These are phyloP conservation scores for Burhinus oedicnemus DNA, from an alignment of 2,113 vertebrate species.

Conservation along the genomic window DNA sequence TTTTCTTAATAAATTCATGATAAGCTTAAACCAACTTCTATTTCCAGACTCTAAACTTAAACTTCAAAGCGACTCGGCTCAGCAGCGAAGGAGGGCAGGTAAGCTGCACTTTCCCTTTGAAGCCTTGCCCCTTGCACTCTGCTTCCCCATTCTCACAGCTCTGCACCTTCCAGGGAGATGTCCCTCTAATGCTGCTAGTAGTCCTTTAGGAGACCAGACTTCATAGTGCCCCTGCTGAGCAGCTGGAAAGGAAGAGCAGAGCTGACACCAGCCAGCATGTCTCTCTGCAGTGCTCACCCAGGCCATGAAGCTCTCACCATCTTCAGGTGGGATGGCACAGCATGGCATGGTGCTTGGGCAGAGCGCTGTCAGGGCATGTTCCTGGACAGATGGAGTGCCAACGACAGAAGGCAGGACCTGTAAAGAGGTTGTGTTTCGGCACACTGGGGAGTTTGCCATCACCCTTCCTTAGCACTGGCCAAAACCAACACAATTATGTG, in stretches of 20 bases:
- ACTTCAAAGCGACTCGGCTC: neutral
- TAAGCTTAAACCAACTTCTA: neutral
- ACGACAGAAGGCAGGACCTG: neutral
- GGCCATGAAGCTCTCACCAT: neutral
- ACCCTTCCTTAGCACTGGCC: neutral
- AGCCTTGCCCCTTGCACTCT: neutral
- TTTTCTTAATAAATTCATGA: neutral
- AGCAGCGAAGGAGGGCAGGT: neutral
- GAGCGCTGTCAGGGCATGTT: neutral
- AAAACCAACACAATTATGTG: rapidly evolving
- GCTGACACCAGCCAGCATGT: neutral
- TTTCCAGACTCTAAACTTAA: neutral
- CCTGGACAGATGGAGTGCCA: rapidly evolving
- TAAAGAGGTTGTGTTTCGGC: neutral
- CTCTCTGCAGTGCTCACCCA: neutral
- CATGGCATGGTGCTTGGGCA: neutral
- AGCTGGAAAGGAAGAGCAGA: neutral
- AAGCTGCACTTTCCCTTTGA: neutral
- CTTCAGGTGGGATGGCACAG: neutral
- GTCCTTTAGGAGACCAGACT: neutral
- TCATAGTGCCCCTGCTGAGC: neutral
- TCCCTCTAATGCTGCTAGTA: neutral
- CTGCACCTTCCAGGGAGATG: neutral
- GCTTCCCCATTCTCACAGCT: neutral
- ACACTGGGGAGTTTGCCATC: rapidly evolving